These are phyloP conservation scores for Sinocyclocheilus anophthalmus DNA, from an alignment of 2,113 vertebrate genomes.

Conservation along the genomic window DNA sequence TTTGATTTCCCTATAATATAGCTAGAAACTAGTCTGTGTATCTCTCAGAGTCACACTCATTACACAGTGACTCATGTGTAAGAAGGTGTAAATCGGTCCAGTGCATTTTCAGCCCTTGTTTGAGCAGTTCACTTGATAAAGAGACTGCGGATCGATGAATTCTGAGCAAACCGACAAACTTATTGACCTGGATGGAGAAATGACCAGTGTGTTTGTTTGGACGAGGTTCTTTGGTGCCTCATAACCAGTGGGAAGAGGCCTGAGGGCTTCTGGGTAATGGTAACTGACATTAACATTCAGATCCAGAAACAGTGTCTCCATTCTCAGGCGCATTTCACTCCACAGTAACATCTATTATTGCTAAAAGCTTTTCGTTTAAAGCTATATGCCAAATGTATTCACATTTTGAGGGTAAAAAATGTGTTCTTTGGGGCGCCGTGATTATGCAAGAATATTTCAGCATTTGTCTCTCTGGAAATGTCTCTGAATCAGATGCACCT, in stretches of 20 bases:
- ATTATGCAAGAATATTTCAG: neutral
- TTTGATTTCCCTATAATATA: neutral
- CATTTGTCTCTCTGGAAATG: neutral
- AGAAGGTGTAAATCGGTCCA: neutral
- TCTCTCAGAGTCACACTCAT: neutral
- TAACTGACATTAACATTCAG: neutral
- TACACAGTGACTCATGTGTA: neutral
- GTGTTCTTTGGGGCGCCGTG: neutral
- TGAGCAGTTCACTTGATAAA: conserved; percentile 31
- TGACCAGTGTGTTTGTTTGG: neutral
- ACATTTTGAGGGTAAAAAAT: neutral
- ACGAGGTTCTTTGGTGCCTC: neutral
- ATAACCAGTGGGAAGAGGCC: neutral
- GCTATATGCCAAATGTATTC: neutral
- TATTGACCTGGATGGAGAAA: neutral
- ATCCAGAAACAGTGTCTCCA: neutral
- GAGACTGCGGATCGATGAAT: conserved; percentile 11
- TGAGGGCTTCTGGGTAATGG: neutral
- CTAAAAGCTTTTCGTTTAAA: conserved; percentile 25
- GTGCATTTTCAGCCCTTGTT: conserved; percentile 25
- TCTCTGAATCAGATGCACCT: neutral
- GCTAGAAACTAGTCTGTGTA: neutral
- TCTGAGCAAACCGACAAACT: neutral
- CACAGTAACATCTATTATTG: neutral
- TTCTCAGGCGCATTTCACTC: neutral